Base-by-base conservation (phyloP, 2,888 invertebrate species). In the Pasiphila rectangulata region DNA sequence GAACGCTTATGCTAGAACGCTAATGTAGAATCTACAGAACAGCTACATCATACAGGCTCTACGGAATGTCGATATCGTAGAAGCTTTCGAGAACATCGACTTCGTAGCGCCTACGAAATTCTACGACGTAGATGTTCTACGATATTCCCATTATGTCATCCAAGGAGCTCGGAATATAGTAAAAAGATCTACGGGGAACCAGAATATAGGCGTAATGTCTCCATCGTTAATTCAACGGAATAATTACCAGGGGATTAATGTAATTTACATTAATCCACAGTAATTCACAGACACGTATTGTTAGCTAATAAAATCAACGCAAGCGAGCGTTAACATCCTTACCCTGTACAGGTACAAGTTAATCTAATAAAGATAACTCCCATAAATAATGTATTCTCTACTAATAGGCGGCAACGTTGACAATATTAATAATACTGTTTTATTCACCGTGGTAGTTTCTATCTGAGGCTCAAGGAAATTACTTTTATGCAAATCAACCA, bases 401-500 rank as follows among this genome's bases (percentile, higher is more conserved):
- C 38, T 57, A 50, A 51, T 54, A 56, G 40, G 24, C 40, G 51
- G 45, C 44, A 43, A 47, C 30, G 42, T 47, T 51, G 43, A 47
- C 56, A 29, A 41, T 46, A 46, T 38, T 54, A 58, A 56, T 53
- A 51, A 45, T 54, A 53, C 45, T 48, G 47, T 54, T 61, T 57
- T 57, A 49, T 62, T 60, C 39, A 50, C 48, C 50, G 53, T 38
- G 50, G 46, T 50, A 47, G 44, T 41, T 47, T 51, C 52, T 56
- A 58, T 52, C 64, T 60, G 59, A 63, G n/a, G 61, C 62, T 56
- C 48, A 54, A 69, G 72, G 68, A 78, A 79, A 80, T 79, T 76
- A 79, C 75, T 76, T 78, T 75, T 78, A 77, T 79, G 76, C 72
- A 73, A 79, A 79, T 79, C 56, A 64, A 64, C 62, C 64, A 62